Evolutionary conservation across 92 coral and sea anemone genomes (phyloP), one percentile per base, ranked within the genome.

Genomic region (Actinostola sp.): DNA sequence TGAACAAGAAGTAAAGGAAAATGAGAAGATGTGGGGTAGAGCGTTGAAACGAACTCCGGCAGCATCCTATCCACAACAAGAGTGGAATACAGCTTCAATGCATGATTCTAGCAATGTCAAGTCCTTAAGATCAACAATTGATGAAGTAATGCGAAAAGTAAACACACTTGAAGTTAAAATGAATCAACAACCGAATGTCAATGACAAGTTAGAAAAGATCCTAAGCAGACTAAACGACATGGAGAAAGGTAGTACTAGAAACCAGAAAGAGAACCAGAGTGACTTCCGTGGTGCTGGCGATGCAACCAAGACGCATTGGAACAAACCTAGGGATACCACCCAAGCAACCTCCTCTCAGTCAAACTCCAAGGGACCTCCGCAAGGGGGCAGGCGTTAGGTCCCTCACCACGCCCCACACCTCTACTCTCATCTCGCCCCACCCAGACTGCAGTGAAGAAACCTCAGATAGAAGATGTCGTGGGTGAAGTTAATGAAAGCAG

Each of bases 311-410:
- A n/a, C n/a, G n/a, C n/a, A n/a, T n/a, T n/a, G n/a, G n/a, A n/a
- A n/a, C n/a, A n/a, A n/a, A n/a, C n/a, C n/a, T n/a, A n/a, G n/a
- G n/a, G n/a, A n/a, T n/a, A n/a, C n/a, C n/a, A n/a, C n/a, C n/a
- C n/a, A n/a, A n/a, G n/a, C n/a, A n/a, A n/a, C n/a, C n/a, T n/a
- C n/a, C n/a, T n/a, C n/a, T 7, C 19, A 6, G 81, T 67, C 71
- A 84, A 72, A 84, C 72, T 66, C 28, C 45, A 44, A 8, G 41
- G 51, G 61, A 19, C 45, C 79, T 65, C 72, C 60, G 85, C 32
- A 59, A 49, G 49, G 80, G 81, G 89, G 72, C 76, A 52, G 73
- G 38, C 89, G 23, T 79, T 70, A 83, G 76, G 68, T 34, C 68
- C 19, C 14, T 3, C 4, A 2, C 4, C 13, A n/a, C n/a, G n/a